These are phyloP conservation scores for Carcharodon carcharias DNA, from an alignment of 2,797 vertebrate species.

Conservation along the genomic window DNA sequence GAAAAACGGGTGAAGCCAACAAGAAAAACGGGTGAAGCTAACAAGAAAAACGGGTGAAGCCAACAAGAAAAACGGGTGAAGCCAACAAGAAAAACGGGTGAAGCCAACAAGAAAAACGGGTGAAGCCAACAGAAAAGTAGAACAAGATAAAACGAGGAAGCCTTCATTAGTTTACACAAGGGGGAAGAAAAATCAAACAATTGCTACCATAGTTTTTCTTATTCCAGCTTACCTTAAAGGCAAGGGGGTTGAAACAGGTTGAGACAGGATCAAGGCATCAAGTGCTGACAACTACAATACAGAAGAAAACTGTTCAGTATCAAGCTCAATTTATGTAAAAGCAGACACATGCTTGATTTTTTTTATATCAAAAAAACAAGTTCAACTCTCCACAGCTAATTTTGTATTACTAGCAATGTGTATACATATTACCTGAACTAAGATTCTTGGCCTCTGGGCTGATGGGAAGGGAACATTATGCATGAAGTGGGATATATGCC, in stretches of 20 bases:
- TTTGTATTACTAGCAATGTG: constrained; percentile 32
- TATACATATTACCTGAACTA: constrained; percentile 74
- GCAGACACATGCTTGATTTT: constrained; percentile 34
- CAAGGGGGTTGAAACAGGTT: constrained; percentile 91
- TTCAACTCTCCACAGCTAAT: constrained; percentile 28
- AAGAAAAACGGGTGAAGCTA: neutral
- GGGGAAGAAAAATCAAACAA: neutral
- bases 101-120: too few relatives aligned
- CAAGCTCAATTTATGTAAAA: neutral
- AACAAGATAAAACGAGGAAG: neutral
- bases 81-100: neutral
- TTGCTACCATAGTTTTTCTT: neutral
- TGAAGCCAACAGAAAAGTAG: neutral
- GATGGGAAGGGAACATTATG: constrained; percentile 94
- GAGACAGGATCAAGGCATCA: constrained; percentile 85
- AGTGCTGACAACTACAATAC: constrained; percentile 79
- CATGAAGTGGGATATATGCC: constrained; percentile 86
- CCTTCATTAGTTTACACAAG: neutral
- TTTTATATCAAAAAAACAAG: neutral
- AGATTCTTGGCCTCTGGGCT: constrained; percentile 90
- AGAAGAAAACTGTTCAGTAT: constrained; percentile 40
- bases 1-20: neutral
- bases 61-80: too few relatives aligned
- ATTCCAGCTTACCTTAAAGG: constrained; percentile 77
- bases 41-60: neutral